These are phyloP conservation scores for Aulostomus chinensis DNA, from an alignment of 2,797 vertebrate species.

Conservation along the genomic window DNA sequence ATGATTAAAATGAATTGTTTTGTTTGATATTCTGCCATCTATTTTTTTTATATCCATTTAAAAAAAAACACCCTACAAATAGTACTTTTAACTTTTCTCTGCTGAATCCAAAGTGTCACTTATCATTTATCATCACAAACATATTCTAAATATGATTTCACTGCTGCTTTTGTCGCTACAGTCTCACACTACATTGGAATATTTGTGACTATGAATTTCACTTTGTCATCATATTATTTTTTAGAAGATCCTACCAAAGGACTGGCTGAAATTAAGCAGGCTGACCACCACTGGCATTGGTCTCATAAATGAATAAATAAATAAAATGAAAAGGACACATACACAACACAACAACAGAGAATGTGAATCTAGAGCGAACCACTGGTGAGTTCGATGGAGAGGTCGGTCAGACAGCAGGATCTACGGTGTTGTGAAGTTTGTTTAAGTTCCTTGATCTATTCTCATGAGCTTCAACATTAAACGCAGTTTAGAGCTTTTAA, in stretches of 20 bases:
- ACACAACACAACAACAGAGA: too few relatives aligned
- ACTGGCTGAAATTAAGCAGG: neutral
- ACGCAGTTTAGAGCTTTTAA: neutral
- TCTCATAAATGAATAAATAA: neutral
- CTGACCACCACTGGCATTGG: neutral
- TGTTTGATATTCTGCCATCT: neutral
- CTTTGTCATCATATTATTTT: conserved; percentile 1
- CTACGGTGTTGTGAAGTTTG: too few relatives aligned
- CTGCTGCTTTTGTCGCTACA: neutral
- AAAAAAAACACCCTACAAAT: too few relatives aligned
- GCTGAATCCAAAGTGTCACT: too few relatives aligned
- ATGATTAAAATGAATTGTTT: too few relatives aligned
- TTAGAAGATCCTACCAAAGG: conserved; percentile 3
- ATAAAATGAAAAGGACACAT: neutral
- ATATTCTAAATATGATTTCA: too few relatives aligned
- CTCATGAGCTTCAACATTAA: neutral
- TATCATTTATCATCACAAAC: too few relatives aligned
- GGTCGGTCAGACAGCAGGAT: too few relatives aligned
- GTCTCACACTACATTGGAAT: neutral
- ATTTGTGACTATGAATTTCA: conserved; percentile 10
- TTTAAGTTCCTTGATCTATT: neutral
- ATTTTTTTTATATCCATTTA: too few relatives aligned
- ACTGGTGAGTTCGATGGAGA: too few relatives aligned
- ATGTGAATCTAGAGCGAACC: too few relatives aligned
- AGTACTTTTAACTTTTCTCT: neutral